Evolutionary conservation across 2,888 invertebrate genomes (phyloP).

Genomic region (Dryobotodes eremita): DNA sequence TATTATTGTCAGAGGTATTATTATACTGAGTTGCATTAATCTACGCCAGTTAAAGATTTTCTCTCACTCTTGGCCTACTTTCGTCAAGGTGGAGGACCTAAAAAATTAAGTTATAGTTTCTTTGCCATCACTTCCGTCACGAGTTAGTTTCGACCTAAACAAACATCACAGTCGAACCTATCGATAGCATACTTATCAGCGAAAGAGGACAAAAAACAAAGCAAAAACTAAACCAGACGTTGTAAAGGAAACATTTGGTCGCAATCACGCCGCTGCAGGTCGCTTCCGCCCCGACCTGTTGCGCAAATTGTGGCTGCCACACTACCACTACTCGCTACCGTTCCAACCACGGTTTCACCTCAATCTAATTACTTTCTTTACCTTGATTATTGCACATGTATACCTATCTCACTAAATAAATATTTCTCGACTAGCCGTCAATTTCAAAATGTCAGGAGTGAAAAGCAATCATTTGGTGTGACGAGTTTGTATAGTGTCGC

Average conservation of each 20-base stretch:
- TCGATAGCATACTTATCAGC: constrained; percentile 90
- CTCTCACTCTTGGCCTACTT: constrained; percentile 38
- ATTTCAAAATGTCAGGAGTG: constrained; percentile 58
- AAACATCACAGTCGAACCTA: constrained; percentile 85
- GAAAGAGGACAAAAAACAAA: constrained; percentile 83
- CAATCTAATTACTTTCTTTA: constrained; percentile 66
- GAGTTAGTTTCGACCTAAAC: constrained; percentile 86
- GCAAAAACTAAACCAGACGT: constrained; percentile 88
- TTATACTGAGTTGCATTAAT: neutral
- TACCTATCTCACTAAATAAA: constrained; percentile 39
- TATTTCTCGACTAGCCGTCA: constrained; percentile 39
- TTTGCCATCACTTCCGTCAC: constrained; percentile 84
- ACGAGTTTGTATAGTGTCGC: constrained; percentile 70
- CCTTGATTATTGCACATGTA: constrained; percentile 38
- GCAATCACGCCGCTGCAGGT: constrained; percentile 89
- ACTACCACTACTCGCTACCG: constrained; percentile 56
- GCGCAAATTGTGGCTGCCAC: constrained; percentile 83
- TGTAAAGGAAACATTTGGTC: constrained; percentile 90
- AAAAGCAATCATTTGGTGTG: constrained; percentile 67
- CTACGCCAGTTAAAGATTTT: constrained; percentile 1
- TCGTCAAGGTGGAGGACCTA: constrained; percentile 37
- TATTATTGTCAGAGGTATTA: neutral
- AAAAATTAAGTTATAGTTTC: constrained; percentile 62
- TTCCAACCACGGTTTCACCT: constrained; percentile 34
- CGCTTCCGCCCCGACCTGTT: constrained; percentile 91